phyloP scores from a whole-genome alignment of 1,140 invertebrate species.

The Trichonephila clavata region DNA sequence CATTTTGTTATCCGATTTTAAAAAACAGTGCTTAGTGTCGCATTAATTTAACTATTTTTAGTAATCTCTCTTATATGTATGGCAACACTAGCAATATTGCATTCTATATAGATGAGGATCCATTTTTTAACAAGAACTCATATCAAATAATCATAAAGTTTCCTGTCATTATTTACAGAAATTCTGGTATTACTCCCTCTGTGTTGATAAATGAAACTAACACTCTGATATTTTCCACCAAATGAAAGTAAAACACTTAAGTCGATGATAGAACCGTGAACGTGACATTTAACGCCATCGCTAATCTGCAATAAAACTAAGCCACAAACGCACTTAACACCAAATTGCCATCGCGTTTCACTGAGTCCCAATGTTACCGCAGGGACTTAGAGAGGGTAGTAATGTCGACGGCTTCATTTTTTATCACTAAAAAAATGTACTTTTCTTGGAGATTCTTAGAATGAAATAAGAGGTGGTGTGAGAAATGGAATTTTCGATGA shows the following conservation, averaged over 20 bases:
- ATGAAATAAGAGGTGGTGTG: background rate
- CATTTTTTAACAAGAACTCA: too few relatives aligned
- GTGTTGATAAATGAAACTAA: background rate
- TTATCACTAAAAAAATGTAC: background rate
- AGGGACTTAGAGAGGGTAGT: background rate
- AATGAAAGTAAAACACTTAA: background rate
- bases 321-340: background rate
- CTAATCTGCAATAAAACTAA: conserved; percentile 18
- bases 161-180: background rate
- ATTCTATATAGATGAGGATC: too few relatives aligned
- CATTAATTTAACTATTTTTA: too few relatives aligned
- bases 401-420: background rate
- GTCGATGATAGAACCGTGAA: background rate
- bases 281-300: conserved; percentile 6
- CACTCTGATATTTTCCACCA: background rate
- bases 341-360: background rate
- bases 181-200: background rate
- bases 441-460: background rate
- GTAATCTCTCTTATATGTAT: too few relatives aligned
- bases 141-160: too few relatives aligned
- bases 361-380: background rate
- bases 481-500: background rate
- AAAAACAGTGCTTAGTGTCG: too few relatives aligned
- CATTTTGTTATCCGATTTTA: too few relatives aligned
- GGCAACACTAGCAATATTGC: too few relatives aligned